Evolutionary conservation across 2,113 vertebrate genomes (phyloP).

Genomic region (Oceanodroma tethys): DNA sequence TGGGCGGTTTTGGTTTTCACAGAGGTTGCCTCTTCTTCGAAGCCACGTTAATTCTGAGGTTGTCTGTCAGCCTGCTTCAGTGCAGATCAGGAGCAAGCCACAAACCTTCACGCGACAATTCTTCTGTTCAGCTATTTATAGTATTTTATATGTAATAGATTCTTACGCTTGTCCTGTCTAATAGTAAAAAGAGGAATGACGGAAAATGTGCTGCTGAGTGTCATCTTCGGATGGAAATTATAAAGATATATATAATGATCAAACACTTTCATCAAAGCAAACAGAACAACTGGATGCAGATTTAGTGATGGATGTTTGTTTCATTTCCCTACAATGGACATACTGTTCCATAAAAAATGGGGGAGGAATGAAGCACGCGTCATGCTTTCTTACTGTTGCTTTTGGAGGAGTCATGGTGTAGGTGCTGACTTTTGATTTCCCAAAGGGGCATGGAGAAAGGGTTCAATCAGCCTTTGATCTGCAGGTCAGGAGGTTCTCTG

Average conservation of each 20-base stretch:
- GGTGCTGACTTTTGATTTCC: neutral
- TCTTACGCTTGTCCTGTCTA: neutral
- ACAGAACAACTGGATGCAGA: neutral
- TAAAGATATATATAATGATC: fast-evolving
- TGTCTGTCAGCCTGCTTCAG: neutral
- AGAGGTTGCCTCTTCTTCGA: neutral
- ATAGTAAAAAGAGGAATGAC: neutral
- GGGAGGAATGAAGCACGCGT: neutral
- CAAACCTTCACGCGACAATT: fast-evolving
- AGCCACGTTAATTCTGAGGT: neutral
- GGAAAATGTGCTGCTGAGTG: neutral
- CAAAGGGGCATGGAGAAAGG: neutral
- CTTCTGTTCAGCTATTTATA: neutral
- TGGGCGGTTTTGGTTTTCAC: neutral
- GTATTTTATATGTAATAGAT: neutral
- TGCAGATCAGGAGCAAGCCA: neutral
- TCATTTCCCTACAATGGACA: neutral
- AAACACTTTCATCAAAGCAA: neutral
- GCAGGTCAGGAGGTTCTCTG: neutral
- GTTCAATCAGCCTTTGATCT: slow-evolving; percentile 31
- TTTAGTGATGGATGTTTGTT: neutral
- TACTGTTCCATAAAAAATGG: neutral
- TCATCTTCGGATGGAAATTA: neutral
- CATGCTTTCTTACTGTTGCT: neutral
- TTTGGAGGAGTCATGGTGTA: neutral